These are phyloP conservation scores for Petaurus breviceps DNA, from an alignment of 2,113 vertebrate species.

Conservation along the genomic window DNA sequence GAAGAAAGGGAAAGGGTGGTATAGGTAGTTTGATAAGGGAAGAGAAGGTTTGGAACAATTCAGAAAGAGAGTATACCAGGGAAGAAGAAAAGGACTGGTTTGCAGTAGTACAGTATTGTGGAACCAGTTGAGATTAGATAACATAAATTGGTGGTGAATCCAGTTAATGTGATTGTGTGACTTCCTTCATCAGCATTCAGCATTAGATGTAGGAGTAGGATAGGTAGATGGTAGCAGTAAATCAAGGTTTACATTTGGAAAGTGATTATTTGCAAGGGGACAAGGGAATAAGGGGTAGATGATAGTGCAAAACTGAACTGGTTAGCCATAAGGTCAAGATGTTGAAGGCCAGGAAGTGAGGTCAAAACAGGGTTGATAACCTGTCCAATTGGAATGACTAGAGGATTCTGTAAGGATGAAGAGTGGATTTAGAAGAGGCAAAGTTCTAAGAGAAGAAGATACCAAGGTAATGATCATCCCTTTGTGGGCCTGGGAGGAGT, in stretches of 20 bases:
- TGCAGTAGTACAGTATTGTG: not conserved
- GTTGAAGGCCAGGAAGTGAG: too few species aligned
- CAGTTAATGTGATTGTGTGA: not conserved
- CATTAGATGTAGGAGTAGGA: not conserved
- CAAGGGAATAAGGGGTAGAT: not conserved
- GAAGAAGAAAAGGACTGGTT: not conserved
- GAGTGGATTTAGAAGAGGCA: too few species aligned
- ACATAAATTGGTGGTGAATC: not conserved
- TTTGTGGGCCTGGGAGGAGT: too few species aligned
- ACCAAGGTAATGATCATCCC: too few species aligned
- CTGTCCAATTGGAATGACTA: too few species aligned
- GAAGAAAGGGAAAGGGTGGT: not conserved
- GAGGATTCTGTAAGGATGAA: too few species aligned
- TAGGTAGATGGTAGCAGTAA: not conserved
- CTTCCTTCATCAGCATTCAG: not conserved
- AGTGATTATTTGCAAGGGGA: not conserved
- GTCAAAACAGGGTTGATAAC: too few species aligned
- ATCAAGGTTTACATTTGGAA: not conserved
- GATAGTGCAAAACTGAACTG: not conserved
- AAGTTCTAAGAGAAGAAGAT: too few species aligned
- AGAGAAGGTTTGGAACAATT: not conserved
- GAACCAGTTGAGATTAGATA: not conserved
- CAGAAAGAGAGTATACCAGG: not conserved
- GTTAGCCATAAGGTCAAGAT: too few species aligned
- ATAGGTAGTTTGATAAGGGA: not conserved